A percentile compares a stretch with the other conserved stretches of the same genome.
These are phyloP conservation scores for Acanthopleura granulata DNA, from an alignment of 2,888 invertebrate genomes.

Conservation along the genomic window DNA sequence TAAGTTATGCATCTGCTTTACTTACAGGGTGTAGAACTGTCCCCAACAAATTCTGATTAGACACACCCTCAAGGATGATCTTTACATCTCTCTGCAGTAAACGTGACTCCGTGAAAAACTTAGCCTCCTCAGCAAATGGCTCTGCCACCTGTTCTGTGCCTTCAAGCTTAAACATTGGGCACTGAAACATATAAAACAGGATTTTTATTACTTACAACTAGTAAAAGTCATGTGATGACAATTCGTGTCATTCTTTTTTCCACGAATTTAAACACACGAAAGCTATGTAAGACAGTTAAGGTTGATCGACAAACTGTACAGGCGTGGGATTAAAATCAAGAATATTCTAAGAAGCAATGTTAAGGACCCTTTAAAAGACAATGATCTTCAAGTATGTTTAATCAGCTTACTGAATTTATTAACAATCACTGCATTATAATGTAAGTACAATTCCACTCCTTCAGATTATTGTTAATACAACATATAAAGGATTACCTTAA, in stretches of 20 bases:
- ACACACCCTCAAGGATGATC: slow-evolving; percentile 87
- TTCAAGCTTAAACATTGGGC: slow-evolving; percentile 81
- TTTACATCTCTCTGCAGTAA: slow-evolving; percentile 87
- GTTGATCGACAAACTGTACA: too few relatives aligned
- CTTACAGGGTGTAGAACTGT: slow-evolving; percentile 88
- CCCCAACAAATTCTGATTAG: slow-evolving; percentile 90
- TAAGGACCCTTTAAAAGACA: too few relatives aligned
- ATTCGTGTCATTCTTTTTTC: neutral
- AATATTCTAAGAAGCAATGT: too few relatives aligned
- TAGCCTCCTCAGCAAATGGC: slow-evolving; percentile 88
- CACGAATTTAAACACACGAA: too few relatives aligned
- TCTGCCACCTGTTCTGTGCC: slow-evolving; percentile 71
- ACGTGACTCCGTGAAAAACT: slow-evolving; percentile 91
- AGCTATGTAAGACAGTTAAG: too few relatives aligned
- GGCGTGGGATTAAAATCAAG: too few relatives aligned
- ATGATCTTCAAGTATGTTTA: too few relatives aligned
- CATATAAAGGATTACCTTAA: slow-evolving; percentile 70
- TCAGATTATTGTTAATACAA: too few relatives aligned
- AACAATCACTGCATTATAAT: too few relatives aligned
- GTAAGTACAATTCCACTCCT: too few relatives aligned
- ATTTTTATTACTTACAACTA: slow-evolving; percentile 87
- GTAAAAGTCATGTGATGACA: neutral
- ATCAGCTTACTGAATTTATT: too few relatives aligned
- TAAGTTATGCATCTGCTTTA: slow-evolving; percentile 59
- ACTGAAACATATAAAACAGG: slow-evolving; percentile 56